Evolutionary conservation across 1,140 invertebrate species (phyloP).

Genomic region (Limonius californicus): DNA sequence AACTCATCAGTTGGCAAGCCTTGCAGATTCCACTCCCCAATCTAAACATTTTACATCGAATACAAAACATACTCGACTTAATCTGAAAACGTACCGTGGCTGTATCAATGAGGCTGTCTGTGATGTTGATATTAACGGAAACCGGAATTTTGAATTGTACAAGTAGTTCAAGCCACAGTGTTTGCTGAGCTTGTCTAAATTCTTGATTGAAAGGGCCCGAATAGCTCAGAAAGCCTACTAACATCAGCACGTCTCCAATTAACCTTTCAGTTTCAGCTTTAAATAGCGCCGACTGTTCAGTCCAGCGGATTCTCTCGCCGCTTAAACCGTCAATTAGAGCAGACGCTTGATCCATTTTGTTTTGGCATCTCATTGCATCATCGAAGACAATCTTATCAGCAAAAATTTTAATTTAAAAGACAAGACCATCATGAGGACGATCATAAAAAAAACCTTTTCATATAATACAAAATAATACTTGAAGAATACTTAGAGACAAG

Average conservation of each 20-base stretch:
- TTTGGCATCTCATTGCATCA: conserved; percentile 75
- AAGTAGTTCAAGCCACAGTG: conserved; percentile 67
- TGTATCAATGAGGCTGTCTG: conserved; percentile 69
- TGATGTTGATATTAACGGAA: conserved; percentile 71
- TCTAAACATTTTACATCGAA: conserved; percentile 55
- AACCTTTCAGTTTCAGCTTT: conserved; percentile 78
- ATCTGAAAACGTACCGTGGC: conserved; percentile 59
- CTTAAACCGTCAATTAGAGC: conserved; percentile 84
- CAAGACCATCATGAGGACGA: no score
- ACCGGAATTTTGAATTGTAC: conserved; percentile 68
- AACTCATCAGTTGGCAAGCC: conserved; percentile 88
- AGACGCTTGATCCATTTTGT: conserved; percentile 85
- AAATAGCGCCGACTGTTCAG: conserved; percentile 78
- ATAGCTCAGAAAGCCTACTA: conserved; percentile 88
- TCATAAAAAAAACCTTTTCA: no score
- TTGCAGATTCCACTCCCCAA: conserved; percentile 89
- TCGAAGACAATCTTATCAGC: conserved; percentile 68
- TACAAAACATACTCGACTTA: neutral
- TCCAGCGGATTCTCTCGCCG: conserved; percentile 86
- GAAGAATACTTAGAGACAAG: no score
- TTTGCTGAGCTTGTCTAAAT: conserved; percentile 65
- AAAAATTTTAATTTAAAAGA: no score
- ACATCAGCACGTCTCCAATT: conserved; percentile 78
- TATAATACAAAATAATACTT: no score
- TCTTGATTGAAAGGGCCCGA: conserved; percentile 92